Base-by-base conservation (phyloP, 30 jellyfish, hydroid and myxozoan species). In the Cassiopea xamachana region DNA sequence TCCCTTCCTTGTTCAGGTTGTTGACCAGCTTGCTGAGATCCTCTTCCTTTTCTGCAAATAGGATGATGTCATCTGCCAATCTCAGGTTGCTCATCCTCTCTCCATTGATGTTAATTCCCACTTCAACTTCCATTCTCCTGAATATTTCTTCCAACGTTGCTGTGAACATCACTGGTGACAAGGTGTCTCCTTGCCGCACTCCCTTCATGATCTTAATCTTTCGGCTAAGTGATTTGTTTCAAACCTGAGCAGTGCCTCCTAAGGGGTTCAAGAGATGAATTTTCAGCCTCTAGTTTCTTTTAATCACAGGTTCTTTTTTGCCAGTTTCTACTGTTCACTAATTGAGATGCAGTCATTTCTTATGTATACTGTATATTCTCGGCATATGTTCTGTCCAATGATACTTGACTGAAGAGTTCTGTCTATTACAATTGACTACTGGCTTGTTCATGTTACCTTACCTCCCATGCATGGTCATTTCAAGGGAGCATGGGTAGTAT, bases 91-190 rank as follows among this genome's bases (percentile, higher is more conserved):
- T 87, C 73, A 87, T 47, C 13, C 69, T 50, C 55, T 87, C 94
- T 76, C 94, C 94, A 46, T 87, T 87, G 94, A 76, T 87, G 94
- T 87, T 87, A 51, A 87, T 87, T 12, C 89, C 94, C 7, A 5
- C 19, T 48, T 27, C 39, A 27, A 27, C 39, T 27, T 27, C 39
- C 39, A 27, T 27, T 27, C 39, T 27, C 39, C 39, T 87, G 83
- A 85, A 85, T 72, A 85, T 84, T 46, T 84, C 92, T 51, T 71
- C 92, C 50, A 84, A 39, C 48, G 50, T 74, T 10, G 92, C 73
- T 69, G 89, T 69, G 46, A 84, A 84, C 92, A 84, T 69, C 7
- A 84, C 76, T 75, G 93, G 93, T 15, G 88, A 73, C 68, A 86
- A 68, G 18, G 81, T 86, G 80, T 86, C 82, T 16, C 94, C 39